Evolutionary conservation across 1,140 invertebrate species (phyloP).

Genomic region (Zaprionus kolodkinae): DNA sequence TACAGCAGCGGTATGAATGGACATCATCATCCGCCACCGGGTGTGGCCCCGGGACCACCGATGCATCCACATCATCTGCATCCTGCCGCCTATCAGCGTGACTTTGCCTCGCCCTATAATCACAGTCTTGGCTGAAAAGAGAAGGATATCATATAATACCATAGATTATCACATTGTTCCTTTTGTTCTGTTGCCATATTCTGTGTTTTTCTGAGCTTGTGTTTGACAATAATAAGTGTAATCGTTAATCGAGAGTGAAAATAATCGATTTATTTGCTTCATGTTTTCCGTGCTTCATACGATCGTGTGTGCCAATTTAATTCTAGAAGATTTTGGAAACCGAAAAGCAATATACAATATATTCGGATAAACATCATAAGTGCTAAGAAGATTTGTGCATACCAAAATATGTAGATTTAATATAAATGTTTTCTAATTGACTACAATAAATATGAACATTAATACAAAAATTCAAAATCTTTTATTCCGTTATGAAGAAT

Average conservation of each 20-base stretch:
- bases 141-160: background rate
- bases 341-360: background rate
- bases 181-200: conserved; percentile 12
- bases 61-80: conserved; percentile 80
- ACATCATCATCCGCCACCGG: conserved; percentile 66
- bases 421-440: background rate
- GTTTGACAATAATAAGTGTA: background rate
- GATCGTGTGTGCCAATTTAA: too few species aligned
- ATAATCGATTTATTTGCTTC: too few species aligned
- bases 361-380: background rate
- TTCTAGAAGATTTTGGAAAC: background rate
- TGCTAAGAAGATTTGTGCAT: background rate
- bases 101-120: conserved; percentile 80
- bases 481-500: background rate
- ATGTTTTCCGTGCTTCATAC: too few species aligned
- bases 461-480: background rate
- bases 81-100: conserved; percentile 74
- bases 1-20: conserved; percentile 74
- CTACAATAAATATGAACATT: background rate
- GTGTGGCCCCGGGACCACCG: conserved; percentile 40
- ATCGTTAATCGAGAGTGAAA: background rate
- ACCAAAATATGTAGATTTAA: background rate
- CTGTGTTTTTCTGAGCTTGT: background rate
- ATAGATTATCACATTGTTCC: conserved; percentile 11
- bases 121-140: conserved; percentile 57